Evolutionary conservation across 1,140 invertebrate genomes (phyloP).

Genomic region (Caenorhabditis latens): DNA sequence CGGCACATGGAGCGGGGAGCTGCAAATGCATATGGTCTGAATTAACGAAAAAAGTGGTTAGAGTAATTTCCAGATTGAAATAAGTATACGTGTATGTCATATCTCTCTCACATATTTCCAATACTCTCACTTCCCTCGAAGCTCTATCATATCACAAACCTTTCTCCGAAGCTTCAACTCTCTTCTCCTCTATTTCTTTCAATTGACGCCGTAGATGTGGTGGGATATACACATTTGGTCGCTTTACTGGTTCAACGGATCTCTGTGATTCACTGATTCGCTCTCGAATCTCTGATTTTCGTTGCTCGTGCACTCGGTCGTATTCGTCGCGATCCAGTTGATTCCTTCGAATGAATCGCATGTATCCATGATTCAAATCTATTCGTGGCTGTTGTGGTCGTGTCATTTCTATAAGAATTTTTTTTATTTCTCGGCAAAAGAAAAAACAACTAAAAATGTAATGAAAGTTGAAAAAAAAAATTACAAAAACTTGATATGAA

Average conservation of each 20-base stretch:
- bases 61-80: too few relatives aligned
- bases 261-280: slow-evolving; percentile 37
- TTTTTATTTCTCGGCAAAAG: too few relatives aligned
- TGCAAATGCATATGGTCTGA: background rate
- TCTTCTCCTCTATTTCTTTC: background rate
- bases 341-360: slow-evolving; percentile 62
- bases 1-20: background rate
- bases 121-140: background rate
- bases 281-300: slow-evolving; percentile 57
- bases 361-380: slow-evolving; percentile 67
- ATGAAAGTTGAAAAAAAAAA: background rate
- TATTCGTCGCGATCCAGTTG: slow-evolving; percentile 68
- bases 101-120: too few relatives aligned
- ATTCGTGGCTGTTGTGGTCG: slow-evolving; percentile 54
- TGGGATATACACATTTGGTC: slow-evolving; percentile 59
- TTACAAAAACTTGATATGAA: too few relatives aligned
- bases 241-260: background rate
- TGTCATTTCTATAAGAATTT: slow-evolving; percentile 14
- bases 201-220: slow-evolving; percentile 19
- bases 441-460: background rate
- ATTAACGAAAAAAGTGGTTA: too few relatives aligned
- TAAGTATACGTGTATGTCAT: too few relatives aligned
- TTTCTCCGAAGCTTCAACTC: background rate
- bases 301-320: slow-evolving; percentile 63
- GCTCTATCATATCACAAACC: background rate